These are phyloP conservation scores for Phataginus tetradactyla DNA, from an alignment of 2,797 vertebrate genomes.

Conservation along the genomic window DNA sequence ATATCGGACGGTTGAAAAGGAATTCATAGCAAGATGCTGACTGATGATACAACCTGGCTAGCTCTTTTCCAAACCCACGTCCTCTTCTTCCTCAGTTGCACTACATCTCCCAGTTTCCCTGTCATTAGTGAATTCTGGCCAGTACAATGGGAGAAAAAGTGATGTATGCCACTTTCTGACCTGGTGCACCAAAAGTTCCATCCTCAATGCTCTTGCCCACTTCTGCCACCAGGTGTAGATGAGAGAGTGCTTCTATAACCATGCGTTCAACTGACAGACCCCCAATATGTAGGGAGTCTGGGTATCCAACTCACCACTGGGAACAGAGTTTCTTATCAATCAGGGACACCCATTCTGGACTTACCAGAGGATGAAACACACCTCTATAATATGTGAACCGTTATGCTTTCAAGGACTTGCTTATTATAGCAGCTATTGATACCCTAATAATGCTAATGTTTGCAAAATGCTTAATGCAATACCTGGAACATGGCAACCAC, in stretches of 20 bases:
- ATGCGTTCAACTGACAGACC: background rate
- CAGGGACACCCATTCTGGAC: background rate
- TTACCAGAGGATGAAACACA: slow-evolving; percentile 5
- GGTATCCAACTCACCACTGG: background rate
- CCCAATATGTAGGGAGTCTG: background rate
- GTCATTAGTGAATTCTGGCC: background rate
- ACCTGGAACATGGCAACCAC: background rate
- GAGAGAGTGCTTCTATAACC: background rate
- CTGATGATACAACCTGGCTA: background rate
- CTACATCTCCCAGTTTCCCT: background rate
- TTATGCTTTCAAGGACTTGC: background rate
- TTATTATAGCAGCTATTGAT: background rate
- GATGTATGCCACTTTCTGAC: background rate
- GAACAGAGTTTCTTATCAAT: background rate
- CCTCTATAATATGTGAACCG: background rate
- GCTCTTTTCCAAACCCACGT: background rate
- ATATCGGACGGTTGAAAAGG: background rate
- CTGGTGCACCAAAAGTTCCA: background rate
- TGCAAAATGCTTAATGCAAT: background rate
- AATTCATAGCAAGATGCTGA: background rate
- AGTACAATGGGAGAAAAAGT: background rate
- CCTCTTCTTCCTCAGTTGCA: background rate
- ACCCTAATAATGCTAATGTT: background rate
- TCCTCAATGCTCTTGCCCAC: background rate
- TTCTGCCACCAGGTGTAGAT: background rate